Evolutionary conservation across 2,113 vertebrate genomes (phyloP).

Genomic region (Oriolus oriolus): DNA sequence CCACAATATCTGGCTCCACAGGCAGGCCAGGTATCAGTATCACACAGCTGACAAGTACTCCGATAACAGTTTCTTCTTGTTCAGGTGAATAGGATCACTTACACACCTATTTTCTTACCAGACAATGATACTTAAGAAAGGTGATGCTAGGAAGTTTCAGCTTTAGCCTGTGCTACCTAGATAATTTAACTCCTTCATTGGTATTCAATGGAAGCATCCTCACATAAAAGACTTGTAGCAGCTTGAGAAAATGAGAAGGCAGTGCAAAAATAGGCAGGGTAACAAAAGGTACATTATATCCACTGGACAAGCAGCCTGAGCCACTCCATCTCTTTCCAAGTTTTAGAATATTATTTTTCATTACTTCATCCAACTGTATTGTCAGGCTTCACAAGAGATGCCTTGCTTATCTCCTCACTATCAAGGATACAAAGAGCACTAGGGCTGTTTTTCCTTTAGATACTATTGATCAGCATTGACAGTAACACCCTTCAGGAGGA

Average conservation of each 20-base stretch:
- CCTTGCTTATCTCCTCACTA: neutral
- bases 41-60: neutral
- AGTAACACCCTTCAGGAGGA: neutral
- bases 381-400: neutral
- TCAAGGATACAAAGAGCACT: neutral
- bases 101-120: slow-evolving; percentile 18
- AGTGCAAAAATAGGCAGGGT: neutral
- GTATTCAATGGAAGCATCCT: neutral
- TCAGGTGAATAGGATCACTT: slow-evolving; percentile 10
- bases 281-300: neutral
- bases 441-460: neutral
- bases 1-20: neutral
- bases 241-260: neutral
- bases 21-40: neutral
- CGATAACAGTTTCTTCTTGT: neutral
- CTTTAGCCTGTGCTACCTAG: neutral
- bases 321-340: neutral
- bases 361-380: neutral
- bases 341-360: neutral
- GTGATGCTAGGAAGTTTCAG: neutral
- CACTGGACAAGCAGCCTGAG: neutral
- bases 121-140: slow-evolving; percentile 4
- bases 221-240: neutral
- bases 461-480: neutral
- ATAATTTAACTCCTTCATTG: neutral